These are phyloP conservation scores for Agriopis aurantiaria DNA, from an alignment of 2,888 invertebrate genomes.

Conservation along the genomic window DNA sequence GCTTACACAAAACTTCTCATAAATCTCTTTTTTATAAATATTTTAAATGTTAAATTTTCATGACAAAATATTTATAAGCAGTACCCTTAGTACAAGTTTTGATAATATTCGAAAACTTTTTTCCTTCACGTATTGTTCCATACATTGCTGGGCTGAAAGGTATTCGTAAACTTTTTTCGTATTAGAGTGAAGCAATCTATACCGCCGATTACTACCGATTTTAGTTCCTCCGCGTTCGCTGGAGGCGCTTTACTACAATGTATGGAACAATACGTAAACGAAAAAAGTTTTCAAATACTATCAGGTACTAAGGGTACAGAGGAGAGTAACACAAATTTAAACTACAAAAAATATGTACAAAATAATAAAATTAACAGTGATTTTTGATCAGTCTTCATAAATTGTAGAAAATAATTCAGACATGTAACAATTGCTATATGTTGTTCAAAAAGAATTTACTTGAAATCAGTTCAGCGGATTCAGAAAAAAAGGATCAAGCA, in stretches of 20 bases:
- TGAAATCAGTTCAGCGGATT: slow-evolving; percentile 1
- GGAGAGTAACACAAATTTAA: not conserved
- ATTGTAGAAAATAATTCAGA: not conserved
- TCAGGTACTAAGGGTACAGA: no score
- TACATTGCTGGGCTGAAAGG: no score
- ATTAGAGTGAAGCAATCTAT: no score
- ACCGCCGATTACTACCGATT: no score
- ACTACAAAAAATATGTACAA: slow-evolving; percentile 15
- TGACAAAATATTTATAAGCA: slow-evolving; percentile 21
- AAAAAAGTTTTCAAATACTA: no score
- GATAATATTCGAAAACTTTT: no score
- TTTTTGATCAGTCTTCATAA: not conserved
- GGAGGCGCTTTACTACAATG: no score
- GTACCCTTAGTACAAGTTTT: no score
- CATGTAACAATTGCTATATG: not conserved
- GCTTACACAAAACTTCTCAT: slow-evolving; percentile 28
- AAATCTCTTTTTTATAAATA: slow-evolving; percentile 13
- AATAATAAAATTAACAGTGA: not conserved
- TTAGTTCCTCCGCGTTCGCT: no score
- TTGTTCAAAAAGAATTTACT: not conserved
- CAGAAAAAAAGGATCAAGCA: not conserved
- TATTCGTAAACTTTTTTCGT: no score
- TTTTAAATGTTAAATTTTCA: not conserved
- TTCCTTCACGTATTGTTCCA: no score
- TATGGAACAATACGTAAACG: no score